phyloP scores from a whole-genome alignment of 2,113 vertebrate genomes.

The human region DNA sequence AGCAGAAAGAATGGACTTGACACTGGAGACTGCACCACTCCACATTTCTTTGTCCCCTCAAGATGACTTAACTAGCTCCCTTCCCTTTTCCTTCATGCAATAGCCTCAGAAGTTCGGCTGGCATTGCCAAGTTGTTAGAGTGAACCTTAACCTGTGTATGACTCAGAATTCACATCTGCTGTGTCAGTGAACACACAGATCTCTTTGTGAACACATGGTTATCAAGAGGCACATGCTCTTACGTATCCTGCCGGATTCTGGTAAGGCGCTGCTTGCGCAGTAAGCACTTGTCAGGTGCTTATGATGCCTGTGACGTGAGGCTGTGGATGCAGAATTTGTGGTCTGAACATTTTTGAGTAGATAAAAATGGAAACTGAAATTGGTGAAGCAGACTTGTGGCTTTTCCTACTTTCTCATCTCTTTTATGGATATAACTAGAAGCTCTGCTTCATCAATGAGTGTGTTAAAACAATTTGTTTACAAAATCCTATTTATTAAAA shows the following conservation, averaged over 20 bases:
- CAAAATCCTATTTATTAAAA: neutral
- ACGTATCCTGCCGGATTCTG: accelerated
- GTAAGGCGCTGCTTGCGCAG: too few species aligned
- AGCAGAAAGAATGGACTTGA: neutral
- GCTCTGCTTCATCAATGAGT: neutral
- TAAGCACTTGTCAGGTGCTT: neutral
- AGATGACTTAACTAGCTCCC: neutral
- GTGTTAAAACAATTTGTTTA: neutral
- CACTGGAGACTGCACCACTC: accelerated
- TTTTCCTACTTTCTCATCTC: neutral
- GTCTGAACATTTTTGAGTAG: neutral
- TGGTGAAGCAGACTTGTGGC: neutral
- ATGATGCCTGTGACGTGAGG: accelerated
- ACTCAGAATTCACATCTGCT: neutral
- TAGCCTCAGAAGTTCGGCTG: accelerated
- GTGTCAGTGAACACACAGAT: neutral
- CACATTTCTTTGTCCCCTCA: neutral
- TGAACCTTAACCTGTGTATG: neutral
- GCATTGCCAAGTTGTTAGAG: neutral
- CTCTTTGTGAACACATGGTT: neutral
- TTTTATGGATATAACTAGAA: neutral
- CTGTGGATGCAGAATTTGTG: neutral
- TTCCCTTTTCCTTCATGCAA: neutral
- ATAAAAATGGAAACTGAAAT: neutral
- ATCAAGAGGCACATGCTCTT: accelerated